A percentile compares a stretch with the other conserved stretches of the same genome.
phyloP scores from a whole-genome alignment of 1,140 invertebrate genomes.

The Forficula auricularia region DNA sequence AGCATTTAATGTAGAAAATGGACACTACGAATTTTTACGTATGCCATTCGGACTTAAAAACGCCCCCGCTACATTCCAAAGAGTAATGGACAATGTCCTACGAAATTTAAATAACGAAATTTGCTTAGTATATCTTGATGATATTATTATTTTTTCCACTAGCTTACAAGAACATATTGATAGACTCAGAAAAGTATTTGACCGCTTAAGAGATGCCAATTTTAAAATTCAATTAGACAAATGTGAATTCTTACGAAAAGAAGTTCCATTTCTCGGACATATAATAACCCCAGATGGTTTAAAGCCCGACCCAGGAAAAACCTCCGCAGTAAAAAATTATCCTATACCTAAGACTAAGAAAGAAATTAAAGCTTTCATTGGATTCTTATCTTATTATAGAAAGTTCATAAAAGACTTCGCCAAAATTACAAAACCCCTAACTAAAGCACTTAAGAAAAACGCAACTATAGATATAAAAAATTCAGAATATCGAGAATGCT shows the following conservation, averaged over 20 bases:
- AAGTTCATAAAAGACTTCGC: conserved; percentile 21
- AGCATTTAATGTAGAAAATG: conserved; percentile 4
- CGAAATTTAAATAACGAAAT: not conserved
- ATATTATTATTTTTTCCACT: conserved; percentile 11
- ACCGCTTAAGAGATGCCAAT: conserved; percentile 20
- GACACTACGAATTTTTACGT: not conserved
- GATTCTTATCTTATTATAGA: conserved; percentile 24
- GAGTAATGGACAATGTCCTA: not conserved
- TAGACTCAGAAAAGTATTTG: conserved; percentile 8
- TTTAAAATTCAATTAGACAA: conserved; percentile 29
- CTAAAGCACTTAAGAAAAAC: conserved; percentile 17
- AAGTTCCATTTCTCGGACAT: conserved; percentile 19
- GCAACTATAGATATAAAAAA: conserved; percentile 4
- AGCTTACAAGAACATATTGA: conserved; percentile 11
- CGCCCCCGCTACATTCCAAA: not conserved
- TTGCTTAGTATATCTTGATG: conserved; percentile 10
- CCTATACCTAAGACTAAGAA: conserved; percentile 18
- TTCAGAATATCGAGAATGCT: conserved; percentile 4
- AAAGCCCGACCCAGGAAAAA: conserved; percentile 8
- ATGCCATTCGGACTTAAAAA: conserved; percentile 2
- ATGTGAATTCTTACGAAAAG: conserved; percentile 8
- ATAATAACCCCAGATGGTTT: conserved; percentile 17
- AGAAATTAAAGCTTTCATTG: conserved; percentile 25
- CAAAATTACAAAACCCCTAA: conserved; percentile 14
- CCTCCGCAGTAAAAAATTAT: conserved; percentile 15